phyloP scores from a whole-genome alignment of 30 jellyfish, hydroid and myxozoan genomes.

The Chrysaora quinquecirrha region DNA sequence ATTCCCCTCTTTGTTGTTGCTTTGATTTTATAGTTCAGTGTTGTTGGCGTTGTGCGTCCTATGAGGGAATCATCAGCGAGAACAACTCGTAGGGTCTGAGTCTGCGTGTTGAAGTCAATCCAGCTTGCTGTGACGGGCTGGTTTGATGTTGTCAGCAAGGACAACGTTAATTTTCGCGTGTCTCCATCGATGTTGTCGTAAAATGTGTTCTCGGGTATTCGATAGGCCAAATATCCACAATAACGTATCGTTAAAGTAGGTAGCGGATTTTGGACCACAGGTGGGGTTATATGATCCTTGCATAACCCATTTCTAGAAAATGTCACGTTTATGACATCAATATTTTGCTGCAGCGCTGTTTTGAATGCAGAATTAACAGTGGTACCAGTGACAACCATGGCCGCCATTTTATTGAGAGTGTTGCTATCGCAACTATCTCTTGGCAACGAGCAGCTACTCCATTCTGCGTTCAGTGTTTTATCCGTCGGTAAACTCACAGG shows the following conservation, averaged over 20 bases:
- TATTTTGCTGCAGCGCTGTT: slow-evolving; percentile 38
- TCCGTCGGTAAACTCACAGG: slow-evolving; percentile 16
- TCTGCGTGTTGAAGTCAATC: slow-evolving; percentile 52
- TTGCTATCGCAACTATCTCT: slow-evolving; percentile 27
- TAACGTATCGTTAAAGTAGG: slow-evolving; percentile 44
- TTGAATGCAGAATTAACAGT: slow-evolving; percentile 41
- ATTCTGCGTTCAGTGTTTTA: slow-evolving; percentile 25
- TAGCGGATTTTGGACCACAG: slow-evolving; percentile 73
- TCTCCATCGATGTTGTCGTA: slow-evolving; percentile 83
- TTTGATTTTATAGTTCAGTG: slow-evolving; percentile 33
- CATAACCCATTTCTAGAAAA: slow-evolving; percentile 59
- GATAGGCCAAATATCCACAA: slow-evolving; percentile 61
- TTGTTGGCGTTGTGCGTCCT: slow-evolving; percentile 10
- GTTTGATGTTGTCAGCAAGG: slow-evolving; percentile 31
- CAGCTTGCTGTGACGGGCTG: slow-evolving; percentile 32
- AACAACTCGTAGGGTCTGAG: slow-evolving; percentile 45
- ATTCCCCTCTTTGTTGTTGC: slow-evolving; percentile 88
- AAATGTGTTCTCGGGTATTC: slow-evolving; percentile 81
- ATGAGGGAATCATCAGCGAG: slow-evolving; percentile 23
- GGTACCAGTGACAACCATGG: slow-evolving; percentile 25
- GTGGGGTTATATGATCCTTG: slow-evolving; percentile 56
- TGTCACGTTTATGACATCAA: slow-evolving; percentile 23
- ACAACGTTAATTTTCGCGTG: slow-evolving; percentile 59
- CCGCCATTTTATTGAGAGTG: not conserved
- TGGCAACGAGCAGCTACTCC: slow-evolving; percentile 75